Percentiles rank a stretch among this genome's conserved stretches.
Conservation (phyloP, 2,113 vertebrate species). For the Nothobranchius furzeri region DNA sequence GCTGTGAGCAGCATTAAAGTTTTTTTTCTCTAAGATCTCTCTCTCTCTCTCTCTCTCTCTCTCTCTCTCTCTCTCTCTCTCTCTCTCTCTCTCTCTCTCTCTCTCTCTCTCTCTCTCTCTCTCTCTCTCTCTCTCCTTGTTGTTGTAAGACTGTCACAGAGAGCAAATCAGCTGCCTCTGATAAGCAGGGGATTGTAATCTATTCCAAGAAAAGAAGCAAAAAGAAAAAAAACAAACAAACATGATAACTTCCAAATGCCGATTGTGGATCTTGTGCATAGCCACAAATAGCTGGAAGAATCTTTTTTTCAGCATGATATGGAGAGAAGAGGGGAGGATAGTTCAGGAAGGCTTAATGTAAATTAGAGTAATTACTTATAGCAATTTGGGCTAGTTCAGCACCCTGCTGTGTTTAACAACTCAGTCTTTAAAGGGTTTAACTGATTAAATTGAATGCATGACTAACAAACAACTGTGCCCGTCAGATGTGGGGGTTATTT, state of each 20-base stretch:
- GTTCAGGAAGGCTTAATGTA: slow-evolving; percentile 40
- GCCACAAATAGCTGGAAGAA: slow-evolving; percentile 17
- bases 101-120: slow-evolving; percentile 8
- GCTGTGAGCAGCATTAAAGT: background rate
- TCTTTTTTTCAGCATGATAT: slow-evolving; percentile 11
- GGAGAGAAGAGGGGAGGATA: background rate
- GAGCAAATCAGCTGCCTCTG: slow-evolving; percentile 50
- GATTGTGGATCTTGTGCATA: slow-evolving; percentile 18
- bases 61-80: slow-evolving; percentile 6
- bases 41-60: background rate
- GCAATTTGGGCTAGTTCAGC: slow-evolving; percentile 19
- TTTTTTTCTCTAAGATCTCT: background rate
- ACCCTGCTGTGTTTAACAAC: slow-evolving; percentile 10
- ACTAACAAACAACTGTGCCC: slow-evolving; percentile 11
- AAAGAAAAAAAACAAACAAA: background rate
- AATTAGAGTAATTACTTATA: slow-evolving; percentile 45
- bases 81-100: slow-evolving; percentile 11
- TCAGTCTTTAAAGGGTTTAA: slow-evolving; percentile 2
- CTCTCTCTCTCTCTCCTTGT: slow-evolving; percentile 5
- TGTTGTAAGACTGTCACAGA: slow-evolving; percentile 54
- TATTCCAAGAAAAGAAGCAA: slow-evolving; percentile 25
- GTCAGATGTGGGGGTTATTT: background rate
- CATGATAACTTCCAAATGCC: slow-evolving; percentile 23
- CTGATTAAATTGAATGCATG: background rate
- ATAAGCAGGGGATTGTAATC: slow-evolving; percentile 47